Percentiles rank a stretch among this genome's conserved stretches.
Evolutionary conservation across 2,888 invertebrate genomes (phyloP).

Genomic region (Deroplatys truncata): DNA sequence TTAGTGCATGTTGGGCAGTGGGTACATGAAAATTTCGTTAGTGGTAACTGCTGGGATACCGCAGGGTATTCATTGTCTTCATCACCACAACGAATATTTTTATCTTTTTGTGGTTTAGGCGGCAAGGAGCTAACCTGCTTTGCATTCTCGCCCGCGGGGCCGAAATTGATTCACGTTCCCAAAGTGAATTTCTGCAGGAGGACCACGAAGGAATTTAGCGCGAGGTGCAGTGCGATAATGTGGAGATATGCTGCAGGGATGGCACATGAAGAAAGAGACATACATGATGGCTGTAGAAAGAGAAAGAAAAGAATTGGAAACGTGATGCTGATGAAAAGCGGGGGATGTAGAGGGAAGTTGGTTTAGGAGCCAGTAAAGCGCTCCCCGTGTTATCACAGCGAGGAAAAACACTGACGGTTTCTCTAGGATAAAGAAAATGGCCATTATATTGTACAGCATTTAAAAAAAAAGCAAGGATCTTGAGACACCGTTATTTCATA

Average conservation of each 20-base stretch:
- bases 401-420: neutral
- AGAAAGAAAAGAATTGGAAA: neutral
- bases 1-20: too few relatives aligned
- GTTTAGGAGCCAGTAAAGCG: neutral
- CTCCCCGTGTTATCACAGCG: neutral
- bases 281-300: neutral
- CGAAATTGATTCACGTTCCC: neutral
- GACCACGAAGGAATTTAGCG: neutral
- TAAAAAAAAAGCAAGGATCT: too few relatives aligned
- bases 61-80: neutral
- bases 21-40: neutral
- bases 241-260: neutral
- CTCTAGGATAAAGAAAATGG: neutral
- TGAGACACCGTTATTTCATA: too few relatives aligned
- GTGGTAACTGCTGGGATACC: neutral
- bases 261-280: neutral
- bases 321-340: neutral
- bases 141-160: neutral
- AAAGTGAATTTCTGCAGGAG: neutral
- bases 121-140: neutral
- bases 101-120: neutral
- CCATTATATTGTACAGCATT: neutral
- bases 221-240: neutral
- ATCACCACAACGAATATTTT: neutral
- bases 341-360: neutral